Base-by-base conservation (phyloP, 2,113 vertebrate species). In the Rhea americana region DNA sequence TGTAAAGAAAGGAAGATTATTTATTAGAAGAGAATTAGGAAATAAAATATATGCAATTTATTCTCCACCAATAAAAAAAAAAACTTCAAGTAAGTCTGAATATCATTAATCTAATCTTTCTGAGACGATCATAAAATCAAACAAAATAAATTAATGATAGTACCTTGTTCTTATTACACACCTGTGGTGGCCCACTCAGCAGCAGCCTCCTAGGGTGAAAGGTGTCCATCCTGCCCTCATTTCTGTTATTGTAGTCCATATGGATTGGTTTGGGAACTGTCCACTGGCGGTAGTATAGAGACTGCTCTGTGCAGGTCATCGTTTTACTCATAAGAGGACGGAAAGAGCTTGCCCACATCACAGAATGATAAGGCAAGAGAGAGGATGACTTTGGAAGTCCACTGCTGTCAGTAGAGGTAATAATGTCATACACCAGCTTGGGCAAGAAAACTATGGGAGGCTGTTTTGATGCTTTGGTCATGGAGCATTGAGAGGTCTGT, bases 231-330 rank as follows among this genome's bases (percentile, higher is more conserved):
- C 98, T 98, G 87, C 98, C 98, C 94, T 99, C 99, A 0, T 98
- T 97, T 37, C 98, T 98, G 87, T 99, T 99, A 96, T 96, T 98
- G 72, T 98, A 98, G 97, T 99, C 99, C 99, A 99, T 99, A 95
- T 99, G 99, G 95, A 97, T 96, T 41, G 98, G 98, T 82, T 98
- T 98, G 50, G 99, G 99, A 21, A 98, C 97, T 0, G 99, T 99
- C 99, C 99, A 99, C 63, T 99, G 99, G 43, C 99, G 99, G 93
- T 99, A 99, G 93, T 99, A 99, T 5, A 99, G 98, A 4, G 99
- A 99, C 97, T 99, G 99, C 91, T 99, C 99, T 0, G 99, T 99
- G 95, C 98, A 99, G 2, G 99, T 99, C 99, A 99, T 99, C 96
- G 98, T 99, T 95, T 99, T 99, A 95, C 98, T 99, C 96, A 99